Evolutionary conservation across 2,113 vertebrate species (phyloP).

Genomic region (Sapayoa aenigma): DNA sequence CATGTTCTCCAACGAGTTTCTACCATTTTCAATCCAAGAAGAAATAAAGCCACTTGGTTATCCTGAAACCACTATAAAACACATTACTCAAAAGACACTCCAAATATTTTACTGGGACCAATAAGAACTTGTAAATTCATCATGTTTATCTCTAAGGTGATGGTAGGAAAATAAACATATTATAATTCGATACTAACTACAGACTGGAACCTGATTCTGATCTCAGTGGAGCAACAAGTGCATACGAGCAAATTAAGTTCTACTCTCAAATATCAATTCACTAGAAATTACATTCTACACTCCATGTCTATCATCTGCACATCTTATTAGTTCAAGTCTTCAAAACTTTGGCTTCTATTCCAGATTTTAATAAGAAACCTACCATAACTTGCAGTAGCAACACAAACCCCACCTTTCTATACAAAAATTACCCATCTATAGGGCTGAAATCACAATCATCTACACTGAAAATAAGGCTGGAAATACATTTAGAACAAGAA

Average conservation of each 20-base stretch:
- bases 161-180: rapidly evolving
- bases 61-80: background rate
- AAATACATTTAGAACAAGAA: background rate
- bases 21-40: background rate
- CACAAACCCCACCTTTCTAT: background rate
- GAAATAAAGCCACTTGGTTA: background rate
- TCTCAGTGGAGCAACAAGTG: background rate
- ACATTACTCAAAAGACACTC: background rate
- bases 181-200: background rate
- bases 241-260: background rate
- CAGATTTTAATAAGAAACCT: background rate
- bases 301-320: background rate
- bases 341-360: background rate
- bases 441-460: background rate
- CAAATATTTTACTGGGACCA: background rate
- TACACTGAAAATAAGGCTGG: background rate
- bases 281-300: background rate
- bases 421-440: background rate
- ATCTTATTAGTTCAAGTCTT: background rate
- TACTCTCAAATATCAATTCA: background rate
- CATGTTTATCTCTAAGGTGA: background rate
- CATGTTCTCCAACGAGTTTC: background rate
- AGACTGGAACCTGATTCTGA: background rate
- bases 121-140: background rate
- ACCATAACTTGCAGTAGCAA: background rate